A percentile compares a stretch with the other conserved stretches of the same genome.
Evolutionary conservation across 23 tunicate species (phyloP).

Genomic region (Oikopleura vanhoeffeni): DNA sequence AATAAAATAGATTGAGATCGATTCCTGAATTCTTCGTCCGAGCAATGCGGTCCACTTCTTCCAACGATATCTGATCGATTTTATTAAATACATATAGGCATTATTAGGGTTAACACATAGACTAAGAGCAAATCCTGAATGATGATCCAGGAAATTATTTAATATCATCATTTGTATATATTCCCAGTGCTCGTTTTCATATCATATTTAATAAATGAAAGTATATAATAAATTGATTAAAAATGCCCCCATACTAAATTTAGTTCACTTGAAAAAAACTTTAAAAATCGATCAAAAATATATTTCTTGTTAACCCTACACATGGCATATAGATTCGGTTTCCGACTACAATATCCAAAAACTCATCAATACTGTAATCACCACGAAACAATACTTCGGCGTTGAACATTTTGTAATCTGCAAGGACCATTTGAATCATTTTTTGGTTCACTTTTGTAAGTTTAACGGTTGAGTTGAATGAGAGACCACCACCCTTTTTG

Average conservation of each 20-base stretch:
- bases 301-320: too few species aligned
- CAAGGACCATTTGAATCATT: conserved; percentile 82
- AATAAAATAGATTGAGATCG: too few species aligned
- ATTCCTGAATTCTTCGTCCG: conserved; percentile 3
- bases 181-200: too few species aligned
- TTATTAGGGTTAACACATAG: too few species aligned
- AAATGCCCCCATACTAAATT: too few species aligned
- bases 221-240: too few species aligned
- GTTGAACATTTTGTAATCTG: conserved; percentile 88
- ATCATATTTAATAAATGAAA: too few species aligned
- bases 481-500: conserved; percentile 88
- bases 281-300: too few species aligned
- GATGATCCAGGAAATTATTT: too few species aligned
- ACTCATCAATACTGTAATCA: conserved; percentile 69
- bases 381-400: conserved; percentile 92
- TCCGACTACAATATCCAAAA: conserved; percentile 93
- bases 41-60: conserved; percentile 96
- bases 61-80: conserved; percentile 95
- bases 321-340: conserved; percentile 97
- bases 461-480: conserved; percentile 59
- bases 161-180: too few species aligned
- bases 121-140: too few species aligned
- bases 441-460: conserved; percentile 71
- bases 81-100: conserved; percentile 93
- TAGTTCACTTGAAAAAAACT: too few species aligned